Evolutionary conservation across 1,140 invertebrate genomes (phyloP), one percentile per base, ranked within the genome.

Genomic region (Nasonia longicornis): DNA sequence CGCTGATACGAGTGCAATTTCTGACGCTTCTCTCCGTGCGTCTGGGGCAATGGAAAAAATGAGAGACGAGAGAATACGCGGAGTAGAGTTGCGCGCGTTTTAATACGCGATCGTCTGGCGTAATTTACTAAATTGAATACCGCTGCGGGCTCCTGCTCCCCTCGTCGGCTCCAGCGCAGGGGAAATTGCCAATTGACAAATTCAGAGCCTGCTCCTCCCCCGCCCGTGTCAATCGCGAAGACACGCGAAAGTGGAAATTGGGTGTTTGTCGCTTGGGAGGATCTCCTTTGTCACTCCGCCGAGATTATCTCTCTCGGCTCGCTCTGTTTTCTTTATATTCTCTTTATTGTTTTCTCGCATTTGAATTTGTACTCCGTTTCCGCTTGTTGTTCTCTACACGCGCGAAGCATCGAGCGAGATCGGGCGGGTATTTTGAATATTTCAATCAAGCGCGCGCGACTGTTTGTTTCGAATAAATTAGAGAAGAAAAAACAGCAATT

Each of bases 71-170:
- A 58, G 16, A 52, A 14, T 52, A 52, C 38, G 7, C 82, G 77
- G 31, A 79, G 75, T 80, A 35, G 31, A 35, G 31, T 35, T 35
- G 31, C 76, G 73, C 78, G 73, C 82, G 81, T 85, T 84, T 85
- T 85, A 84, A 86, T 87, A 77, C 79, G 78, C 35, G 79, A 83
- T 85, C 80, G 80, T 82, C 77, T 58, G 77, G 76, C 84, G 84
- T 86, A 86, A 87, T 87, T 88, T 87, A 83, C 67, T 73, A 86
- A 86, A 89, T 87, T 87, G 86, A 87, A 88, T 87, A 86, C 86
- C 74, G 84, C 85, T 83, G 82, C 83, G 70, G 83, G 84, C 80
- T 84, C 63, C 22, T 64, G 10, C 8, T 48, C 42, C 70, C 38
- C 22, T 67, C 70, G 20, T 7, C 6, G 14, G 69, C 3, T n/a